Evolutionary conservation across 1,140 invertebrate genomes (phyloP).

Genomic region (Lepidurus packardi): DNA sequence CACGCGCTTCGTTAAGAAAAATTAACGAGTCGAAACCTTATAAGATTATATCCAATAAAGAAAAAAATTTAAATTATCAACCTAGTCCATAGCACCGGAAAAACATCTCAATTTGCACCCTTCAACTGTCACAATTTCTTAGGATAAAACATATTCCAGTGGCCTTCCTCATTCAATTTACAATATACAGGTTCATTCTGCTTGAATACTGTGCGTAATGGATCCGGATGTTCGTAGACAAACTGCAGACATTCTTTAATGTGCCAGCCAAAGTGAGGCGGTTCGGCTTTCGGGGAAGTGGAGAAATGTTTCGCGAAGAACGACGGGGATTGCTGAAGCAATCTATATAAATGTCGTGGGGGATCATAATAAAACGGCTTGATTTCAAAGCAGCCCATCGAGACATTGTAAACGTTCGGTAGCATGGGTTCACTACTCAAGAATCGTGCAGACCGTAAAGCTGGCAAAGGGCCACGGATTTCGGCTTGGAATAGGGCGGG

Average conservation of each 20-base stretch:
- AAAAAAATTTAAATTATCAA: background rate
- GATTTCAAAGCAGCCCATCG: conserved; percentile 31
- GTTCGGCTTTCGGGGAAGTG: conserved; percentile 39
- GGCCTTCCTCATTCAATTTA: conserved; percentile 23
- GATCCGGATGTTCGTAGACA: conserved; percentile 36
- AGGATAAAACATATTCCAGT: conserved; percentile 20
- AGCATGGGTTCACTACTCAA: conserved; percentile 29
- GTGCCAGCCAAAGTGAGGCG: conserved; percentile 37
- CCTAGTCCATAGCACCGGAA: background rate
- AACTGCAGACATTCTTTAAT: conserved; percentile 37
- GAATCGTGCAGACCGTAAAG: conserved; percentile 36
- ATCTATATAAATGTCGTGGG: conserved; percentile 34
- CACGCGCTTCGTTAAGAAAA: background rate
- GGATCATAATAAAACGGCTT: conserved; percentile 36
- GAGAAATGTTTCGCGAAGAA: conserved; percentile 38
- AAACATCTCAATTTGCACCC: background rate
- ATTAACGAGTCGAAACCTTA: background rate
- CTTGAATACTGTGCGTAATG: conserved; percentile 36
- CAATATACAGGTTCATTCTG: conserved; percentile 18
- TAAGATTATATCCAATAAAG: background rate
- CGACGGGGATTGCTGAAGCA: conserved; percentile 35
- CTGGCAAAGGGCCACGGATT: conserved; percentile 34
- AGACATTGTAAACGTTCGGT: conserved; percentile 16
- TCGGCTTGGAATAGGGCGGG: conserved; percentile 36
- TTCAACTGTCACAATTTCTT: background rate